phyloP scores from a whole-genome alignment of 2,797 vertebrate species.

The Gymnothorax reevesii region DNA sequence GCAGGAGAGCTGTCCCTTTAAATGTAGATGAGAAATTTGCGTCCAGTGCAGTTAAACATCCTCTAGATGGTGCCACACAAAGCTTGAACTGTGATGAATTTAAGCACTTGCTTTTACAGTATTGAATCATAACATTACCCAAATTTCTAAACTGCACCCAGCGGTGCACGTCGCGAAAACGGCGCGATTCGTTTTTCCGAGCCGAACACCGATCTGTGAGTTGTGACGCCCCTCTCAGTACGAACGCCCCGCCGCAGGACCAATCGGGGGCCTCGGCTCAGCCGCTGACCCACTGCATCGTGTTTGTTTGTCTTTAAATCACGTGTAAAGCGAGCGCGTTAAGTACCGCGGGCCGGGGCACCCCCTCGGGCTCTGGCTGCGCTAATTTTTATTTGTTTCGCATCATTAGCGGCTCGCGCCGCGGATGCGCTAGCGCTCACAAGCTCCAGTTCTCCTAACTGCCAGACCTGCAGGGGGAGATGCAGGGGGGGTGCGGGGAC shows the following conservation, averaged over 20 bases:
- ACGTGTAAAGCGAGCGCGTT: background rate
- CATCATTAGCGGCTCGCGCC: background rate
- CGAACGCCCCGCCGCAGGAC: background rate
- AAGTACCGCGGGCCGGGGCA: background rate
- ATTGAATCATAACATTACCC: background rate
- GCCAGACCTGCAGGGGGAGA: background rate
- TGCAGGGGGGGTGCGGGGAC: background rate
- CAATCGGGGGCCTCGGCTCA: background rate
- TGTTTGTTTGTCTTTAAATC: slow-evolving; percentile 8
- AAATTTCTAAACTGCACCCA: background rate
- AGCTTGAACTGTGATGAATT: background rate
- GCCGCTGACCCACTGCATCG: background rate
- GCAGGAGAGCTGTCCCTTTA: background rate
- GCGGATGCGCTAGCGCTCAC: background rate
- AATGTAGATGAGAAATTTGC: slow-evolving; percentile 28
- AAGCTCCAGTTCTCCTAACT: background rate
- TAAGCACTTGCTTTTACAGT: background rate
- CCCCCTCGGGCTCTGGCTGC: background rate
- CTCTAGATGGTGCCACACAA: slow-evolving; percentile 5
- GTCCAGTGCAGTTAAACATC: background rate
- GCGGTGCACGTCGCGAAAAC: background rate
- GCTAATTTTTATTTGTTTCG: background rate
- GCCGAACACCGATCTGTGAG: background rate
- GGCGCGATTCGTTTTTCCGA: background rate
- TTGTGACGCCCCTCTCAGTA: background rate